These are phyloP conservation scores for Nannospalax galili DNA, from an alignment of 2,113 vertebrate genomes.

Conservation along the genomic window DNA sequence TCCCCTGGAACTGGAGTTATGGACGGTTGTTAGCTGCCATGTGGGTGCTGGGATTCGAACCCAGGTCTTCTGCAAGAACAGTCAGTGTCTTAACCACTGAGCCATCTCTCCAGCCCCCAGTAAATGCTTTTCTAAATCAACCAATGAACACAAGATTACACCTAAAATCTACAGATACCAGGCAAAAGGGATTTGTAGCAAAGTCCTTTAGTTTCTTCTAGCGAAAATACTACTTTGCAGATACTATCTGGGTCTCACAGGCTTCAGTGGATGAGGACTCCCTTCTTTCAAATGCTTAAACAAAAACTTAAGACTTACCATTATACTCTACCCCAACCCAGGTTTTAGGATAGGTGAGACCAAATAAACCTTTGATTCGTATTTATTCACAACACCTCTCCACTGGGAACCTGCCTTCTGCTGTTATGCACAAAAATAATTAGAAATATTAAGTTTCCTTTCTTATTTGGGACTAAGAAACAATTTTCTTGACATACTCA, in stretches of 20 bases:
- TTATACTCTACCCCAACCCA: neutral
- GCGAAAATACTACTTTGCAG: conserved; percentile 14
- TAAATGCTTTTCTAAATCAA: neutral
- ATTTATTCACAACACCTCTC: neutral
- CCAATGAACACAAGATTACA: neutral
- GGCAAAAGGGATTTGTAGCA: neutral
- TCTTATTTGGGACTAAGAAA: conserved; percentile 2
- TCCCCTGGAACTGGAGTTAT: too few species aligned
- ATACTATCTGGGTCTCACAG: neutral
- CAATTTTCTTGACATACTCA: neutral
- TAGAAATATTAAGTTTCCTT: neutral
- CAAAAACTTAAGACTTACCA: neutral
- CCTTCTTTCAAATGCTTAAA: neutral
- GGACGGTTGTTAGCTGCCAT: too few species aligned
- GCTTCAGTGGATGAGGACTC: neutral
- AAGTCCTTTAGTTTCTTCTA: neutral
- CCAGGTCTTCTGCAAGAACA: too few species aligned
- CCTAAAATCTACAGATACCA: neutral
- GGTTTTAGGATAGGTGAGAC: neutral
- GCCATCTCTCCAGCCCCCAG: neutral
- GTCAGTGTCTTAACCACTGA: too few species aligned
- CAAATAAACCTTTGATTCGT: neutral
- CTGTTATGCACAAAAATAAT: neutral
- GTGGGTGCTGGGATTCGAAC: too few species aligned
- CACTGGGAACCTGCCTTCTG: neutral